Evolutionary conservation across 2,797 vertebrate species (phyloP).

Genomic region (Trachops cirrhosus): DNA sequence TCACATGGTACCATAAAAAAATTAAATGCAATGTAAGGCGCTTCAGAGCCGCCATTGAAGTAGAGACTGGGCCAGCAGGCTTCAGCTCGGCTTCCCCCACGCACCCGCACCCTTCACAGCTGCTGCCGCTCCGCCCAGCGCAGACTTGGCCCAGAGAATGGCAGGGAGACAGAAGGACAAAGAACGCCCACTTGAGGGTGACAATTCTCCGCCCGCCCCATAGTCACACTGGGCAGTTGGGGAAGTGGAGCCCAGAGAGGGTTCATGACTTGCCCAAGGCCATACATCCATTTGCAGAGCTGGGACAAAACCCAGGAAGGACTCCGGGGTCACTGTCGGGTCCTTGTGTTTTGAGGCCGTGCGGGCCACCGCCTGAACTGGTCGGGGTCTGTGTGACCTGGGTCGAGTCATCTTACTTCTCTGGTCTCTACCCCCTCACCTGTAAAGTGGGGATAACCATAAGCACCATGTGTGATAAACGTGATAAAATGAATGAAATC

Average conservation of each 20-base stretch:
- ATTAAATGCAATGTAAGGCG: conserved; percentile 63
- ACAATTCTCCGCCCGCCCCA: not conserved
- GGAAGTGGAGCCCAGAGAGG: not conserved
- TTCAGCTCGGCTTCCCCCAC: not conserved
- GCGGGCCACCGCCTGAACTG: rapidly evolving
- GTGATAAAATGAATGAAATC: not conserved
- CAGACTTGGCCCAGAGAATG: not conserved
- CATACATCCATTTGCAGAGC: not conserved
- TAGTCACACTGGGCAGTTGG: not conserved
- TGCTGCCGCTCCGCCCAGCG: rapidly evolving
- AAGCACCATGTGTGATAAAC: rapidly evolving
- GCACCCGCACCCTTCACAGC: rapidly evolving
- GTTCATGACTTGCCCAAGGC: not conserved
- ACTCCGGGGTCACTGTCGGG: not conserved
- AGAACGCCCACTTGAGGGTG: not conserved
- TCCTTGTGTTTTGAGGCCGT: not conserved
- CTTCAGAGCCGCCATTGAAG: conserved; percentile 84
- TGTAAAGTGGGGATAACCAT: not conserved
- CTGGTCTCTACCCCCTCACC: not conserved
- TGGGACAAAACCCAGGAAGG: not conserved
- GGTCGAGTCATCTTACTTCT: not conserved
- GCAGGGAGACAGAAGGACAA: not conserved
- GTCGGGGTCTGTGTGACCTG: not conserved
- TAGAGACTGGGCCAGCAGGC: conserved; percentile 86
- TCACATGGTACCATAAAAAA: conserved; percentile 85